Evolutionary conservation across 2,113 vertebrate genomes (phyloP), one percentile per base, ranked within the genome.

Genomic region (Podiceps cristatus): DNA sequence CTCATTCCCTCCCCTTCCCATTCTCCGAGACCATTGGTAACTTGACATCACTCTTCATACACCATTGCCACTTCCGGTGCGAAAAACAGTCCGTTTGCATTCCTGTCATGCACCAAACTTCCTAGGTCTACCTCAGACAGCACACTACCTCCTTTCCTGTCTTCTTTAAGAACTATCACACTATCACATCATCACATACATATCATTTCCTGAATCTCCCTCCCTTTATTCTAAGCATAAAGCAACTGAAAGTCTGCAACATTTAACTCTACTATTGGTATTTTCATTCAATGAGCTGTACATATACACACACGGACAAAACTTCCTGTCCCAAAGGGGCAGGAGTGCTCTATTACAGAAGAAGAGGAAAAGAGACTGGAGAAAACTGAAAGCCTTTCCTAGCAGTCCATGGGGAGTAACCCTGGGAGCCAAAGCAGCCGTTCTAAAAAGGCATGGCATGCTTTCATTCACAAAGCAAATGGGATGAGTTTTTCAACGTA

Each of bases 131-230:
- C 13, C 55, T 64, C 63, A 13, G 20, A 50, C 13, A 60, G 42
- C 71, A 40, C 1, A 3, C 45, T 47, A 52, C 44, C n/a, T 58
- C 24, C 49, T 2, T 1, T 27, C 55, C 40, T 27, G 11, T 33
- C n/a, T 58, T 52, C 45, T 23, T 17, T 23, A 35, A 50, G 18
- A 62, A 47, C 15, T 1, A 13, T 1, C 47, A 33, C 63, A 5
- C 5, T 3, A n/a, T 14, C 42, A 44, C 0, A 0, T 5, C 40
- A 33, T 12, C 45, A 18, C 52, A 49, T 6, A 9, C 18, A 8
- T 29, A 29, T 71, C 52, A 8, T 18, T 42, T 9, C 19, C 10
- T 11, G 27, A 52, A 24, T 37, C 31, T 8, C 22, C 6, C 10
- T 55, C 35, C 73, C 23, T 44, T 42, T 29, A 28, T 20, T 76